A percentile compares a stretch with the other conserved stretches of the same genome.
Conservation (phyloP, 2,888 invertebrate species). For the Meiosimyza platycephala region DNA sequence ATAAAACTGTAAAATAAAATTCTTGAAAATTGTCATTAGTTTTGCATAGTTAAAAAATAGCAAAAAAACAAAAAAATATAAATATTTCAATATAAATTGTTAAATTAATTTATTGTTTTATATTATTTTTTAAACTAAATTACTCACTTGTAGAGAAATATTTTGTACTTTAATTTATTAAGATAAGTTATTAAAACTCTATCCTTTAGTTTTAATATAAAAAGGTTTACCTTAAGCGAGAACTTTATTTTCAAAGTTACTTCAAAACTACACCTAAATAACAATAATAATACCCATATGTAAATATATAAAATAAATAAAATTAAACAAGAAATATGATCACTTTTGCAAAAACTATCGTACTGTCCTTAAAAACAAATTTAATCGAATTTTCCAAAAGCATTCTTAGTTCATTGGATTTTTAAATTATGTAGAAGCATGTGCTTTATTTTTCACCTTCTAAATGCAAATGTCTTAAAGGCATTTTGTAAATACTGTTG, state of each 20-base stretch:
- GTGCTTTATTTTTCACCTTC: too few species aligned
- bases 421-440: too few species aligned
- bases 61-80: conserved; percentile 12
- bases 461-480: too few species aligned
- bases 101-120: too few species aligned
- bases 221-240: neutral
- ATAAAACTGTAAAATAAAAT: conserved; percentile 31
- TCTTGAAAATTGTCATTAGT: conserved; percentile 57
- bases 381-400: neutral
- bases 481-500: too few species aligned
- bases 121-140: neutral
- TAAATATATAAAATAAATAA: conserved; percentile 22
- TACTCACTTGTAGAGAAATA: neutral
- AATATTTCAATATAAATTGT: too few species aligned
- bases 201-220: too few species aligned
- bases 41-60: conserved; percentile 40
- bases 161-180: conserved; percentile 8
- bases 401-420: neutral
- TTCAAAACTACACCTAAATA: neutral
- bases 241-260: conserved; percentile 42
- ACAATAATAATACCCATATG: neutral
- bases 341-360: too few species aligned
- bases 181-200: neutral
- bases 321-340: neutral
- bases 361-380: neutral